These are phyloP conservation scores for Chaetogeoica ovagalla DNA, from an alignment of 2,888 invertebrate genomes.

Conservation along the genomic window DNA sequence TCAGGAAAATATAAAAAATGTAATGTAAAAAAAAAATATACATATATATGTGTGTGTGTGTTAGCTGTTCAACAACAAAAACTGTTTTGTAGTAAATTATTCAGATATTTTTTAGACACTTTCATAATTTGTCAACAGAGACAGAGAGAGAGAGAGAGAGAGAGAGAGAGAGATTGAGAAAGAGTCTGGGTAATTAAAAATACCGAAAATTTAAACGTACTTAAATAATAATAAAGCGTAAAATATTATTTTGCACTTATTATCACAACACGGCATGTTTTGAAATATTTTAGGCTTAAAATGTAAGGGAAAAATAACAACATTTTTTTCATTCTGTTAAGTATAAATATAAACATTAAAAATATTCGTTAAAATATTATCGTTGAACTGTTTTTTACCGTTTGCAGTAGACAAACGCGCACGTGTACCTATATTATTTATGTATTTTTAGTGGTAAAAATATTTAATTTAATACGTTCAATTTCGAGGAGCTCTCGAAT, in stretches of 20 bases:
- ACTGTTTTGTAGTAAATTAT: constrained; percentile 4
- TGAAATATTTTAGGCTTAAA: constrained; percentile 3
- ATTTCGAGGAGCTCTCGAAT: not conserved
- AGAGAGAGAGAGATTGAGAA: not conserved
- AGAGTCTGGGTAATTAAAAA: constrained; percentile 5
- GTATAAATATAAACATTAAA: too few relatives aligned
- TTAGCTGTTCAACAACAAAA: not conserved
- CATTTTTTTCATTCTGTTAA: not conserved
- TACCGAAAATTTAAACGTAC: not conserved
- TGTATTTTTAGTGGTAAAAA: not conserved
- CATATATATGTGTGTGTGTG: not conserved
- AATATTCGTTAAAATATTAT: not conserved
- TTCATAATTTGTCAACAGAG: constrained; percentile 1
- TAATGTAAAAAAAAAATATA: not conserved
- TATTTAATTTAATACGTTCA: not conserved
- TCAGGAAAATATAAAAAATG: not conserved
- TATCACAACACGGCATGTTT: not conserved
- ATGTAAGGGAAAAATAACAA: not conserved
- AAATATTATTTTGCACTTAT: not conserved
- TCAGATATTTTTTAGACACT: constrained; percentile 7
- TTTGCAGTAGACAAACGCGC: not conserved
- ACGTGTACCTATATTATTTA: not conserved
- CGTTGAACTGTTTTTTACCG: not conserved
- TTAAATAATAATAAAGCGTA: not conserved
- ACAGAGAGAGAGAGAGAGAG: too few relatives aligned